Conservation (phyloP, 2,888 invertebrate genomes). For the Criorhina ranunculi region DNA sequence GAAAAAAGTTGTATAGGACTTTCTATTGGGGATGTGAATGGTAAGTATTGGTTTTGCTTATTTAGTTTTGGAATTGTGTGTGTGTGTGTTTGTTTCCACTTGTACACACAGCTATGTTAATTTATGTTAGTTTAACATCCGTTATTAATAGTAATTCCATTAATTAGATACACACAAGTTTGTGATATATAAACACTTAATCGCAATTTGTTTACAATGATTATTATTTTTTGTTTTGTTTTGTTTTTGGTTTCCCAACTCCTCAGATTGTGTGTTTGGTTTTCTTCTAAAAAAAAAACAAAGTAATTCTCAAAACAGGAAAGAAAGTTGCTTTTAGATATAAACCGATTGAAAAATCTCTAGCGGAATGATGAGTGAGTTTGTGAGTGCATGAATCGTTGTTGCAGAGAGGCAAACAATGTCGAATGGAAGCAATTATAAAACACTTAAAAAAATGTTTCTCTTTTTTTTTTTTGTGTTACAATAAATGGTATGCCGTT, state of each 20-base stretch:
- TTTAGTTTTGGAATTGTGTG: slow-evolving; percentile 15
- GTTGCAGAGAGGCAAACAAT: background rate
- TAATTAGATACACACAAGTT: slow-evolving; percentile 25
- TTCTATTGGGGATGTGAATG: slow-evolving; percentile 30
- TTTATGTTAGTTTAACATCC: slow-evolving; percentile 36
- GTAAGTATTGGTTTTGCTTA: slow-evolving; percentile 2
- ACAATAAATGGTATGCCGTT: slow-evolving; percentile 8
- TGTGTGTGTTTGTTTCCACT: slow-evolving; percentile 3
- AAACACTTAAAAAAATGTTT: slow-evolving; percentile 8
- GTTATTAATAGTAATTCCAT: slow-evolving; percentile 25
- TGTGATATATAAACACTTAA: slow-evolving; percentile 14
- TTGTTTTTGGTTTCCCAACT: slow-evolving; percentile 59
- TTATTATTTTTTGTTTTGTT: slow-evolving; percentile 10
- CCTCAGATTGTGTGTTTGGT: slow-evolving; percentile 57
- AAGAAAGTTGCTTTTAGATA: slow-evolving; percentile 1
- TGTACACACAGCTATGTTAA: background rate
- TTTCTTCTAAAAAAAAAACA: slow-evolving; percentile 12
- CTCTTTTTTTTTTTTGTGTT: slow-evolving; percentile 13
- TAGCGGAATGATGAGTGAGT: slow-evolving; percentile 47
- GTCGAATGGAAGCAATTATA: slow-evolving; percentile 27
- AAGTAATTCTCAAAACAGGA: too few relatives aligned
- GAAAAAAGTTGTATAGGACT: background rate
- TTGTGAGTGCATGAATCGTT: slow-evolving; percentile 5
- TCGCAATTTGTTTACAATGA: background rate
- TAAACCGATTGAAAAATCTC: slow-evolving; percentile 13